Evolutionary conservation across 2,797 vertebrate species (phyloP).

Genomic region (Synanceia verrucosa): DNA sequence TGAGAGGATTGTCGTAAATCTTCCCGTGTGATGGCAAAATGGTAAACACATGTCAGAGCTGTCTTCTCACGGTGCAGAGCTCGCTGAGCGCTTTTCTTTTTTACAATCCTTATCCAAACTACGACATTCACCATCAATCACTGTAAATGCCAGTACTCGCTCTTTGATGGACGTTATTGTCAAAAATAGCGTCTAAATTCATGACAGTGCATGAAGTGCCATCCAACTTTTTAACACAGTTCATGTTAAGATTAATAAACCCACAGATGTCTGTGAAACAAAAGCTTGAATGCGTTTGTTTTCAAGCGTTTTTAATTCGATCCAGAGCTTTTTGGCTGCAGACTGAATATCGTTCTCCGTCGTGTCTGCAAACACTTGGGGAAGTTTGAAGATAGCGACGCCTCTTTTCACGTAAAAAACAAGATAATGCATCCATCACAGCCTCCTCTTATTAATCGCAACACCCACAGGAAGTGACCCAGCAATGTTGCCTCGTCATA

Average conservation of each 20-base stretch:
- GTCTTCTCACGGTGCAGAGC: slow-evolving; percentile 52
- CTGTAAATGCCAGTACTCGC: slow-evolving; percentile 34
- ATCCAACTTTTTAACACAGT: not conserved
- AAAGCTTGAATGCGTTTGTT: slow-evolving; percentile 24
- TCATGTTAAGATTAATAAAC: slow-evolving; percentile 23
- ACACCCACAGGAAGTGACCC: slow-evolving; percentile 6
- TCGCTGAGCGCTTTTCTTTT: slow-evolving; percentile 35
- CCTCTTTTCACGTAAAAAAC: slow-evolving; percentile 16
- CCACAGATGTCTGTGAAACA: slow-evolving; percentile 43
- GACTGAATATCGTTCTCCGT: not conserved
- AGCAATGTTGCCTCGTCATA: not conserved
- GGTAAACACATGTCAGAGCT: slow-evolving; percentile 73
- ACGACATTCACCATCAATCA: slow-evolving; percentile 44
- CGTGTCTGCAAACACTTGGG: not conserved
- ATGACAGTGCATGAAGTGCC: not conserved
- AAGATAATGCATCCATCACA: slow-evolving; percentile 18
- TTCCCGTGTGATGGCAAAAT: slow-evolving; percentile 71
- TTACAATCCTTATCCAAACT: slow-evolving; percentile 42
- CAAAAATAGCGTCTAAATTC: slow-evolving; percentile 17
- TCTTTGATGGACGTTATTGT: slow-evolving; percentile 15
- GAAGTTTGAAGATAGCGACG: not conserved
- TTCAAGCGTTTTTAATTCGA: slow-evolving; percentile 33
- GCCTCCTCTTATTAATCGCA: not conserved
- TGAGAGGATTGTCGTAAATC: slow-evolving; percentile 69
- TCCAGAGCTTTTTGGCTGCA: slow-evolving; percentile 20